Conservation (phyloP, 2,888 invertebrate genomes). For the Aromia moschata region DNA sequence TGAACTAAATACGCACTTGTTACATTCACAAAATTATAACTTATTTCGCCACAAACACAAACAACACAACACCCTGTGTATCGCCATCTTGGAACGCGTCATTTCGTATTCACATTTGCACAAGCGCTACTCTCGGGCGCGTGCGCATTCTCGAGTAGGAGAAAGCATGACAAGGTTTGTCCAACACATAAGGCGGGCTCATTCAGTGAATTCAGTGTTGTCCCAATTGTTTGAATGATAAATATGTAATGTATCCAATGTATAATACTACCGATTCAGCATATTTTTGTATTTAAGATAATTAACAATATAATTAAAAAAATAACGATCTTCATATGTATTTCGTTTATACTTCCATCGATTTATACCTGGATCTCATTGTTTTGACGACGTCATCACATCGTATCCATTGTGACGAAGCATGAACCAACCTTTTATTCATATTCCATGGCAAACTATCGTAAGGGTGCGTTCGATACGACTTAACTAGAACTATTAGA, state of each 20-base stretch:
- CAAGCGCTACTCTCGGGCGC: constrained; percentile 27
- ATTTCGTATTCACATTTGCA: constrained; percentile 33
- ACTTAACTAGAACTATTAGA: not conserved
- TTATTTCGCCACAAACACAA: constrained; percentile 38
- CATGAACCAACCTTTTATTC: not conserved
- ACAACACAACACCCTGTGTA: constrained; percentile 51
- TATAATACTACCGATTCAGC: no score
- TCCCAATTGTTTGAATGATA: no score
- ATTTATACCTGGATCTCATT: no score
- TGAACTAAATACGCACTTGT: constrained; percentile 9
- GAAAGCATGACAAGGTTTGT: not conserved
- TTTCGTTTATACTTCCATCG: no score
- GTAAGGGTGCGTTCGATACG: constrained; percentile 18
- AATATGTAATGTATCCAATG: no score
- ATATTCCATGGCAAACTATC: not conserved
- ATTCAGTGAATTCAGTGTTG: not conserved
- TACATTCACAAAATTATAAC: constrained; percentile 31
- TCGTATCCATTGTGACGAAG: no score
- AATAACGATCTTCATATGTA: no score
- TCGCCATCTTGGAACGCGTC: constrained; percentile 49
- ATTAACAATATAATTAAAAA: no score
- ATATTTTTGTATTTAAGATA: no score
- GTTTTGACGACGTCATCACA: no score
- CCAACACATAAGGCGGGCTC: not conserved
- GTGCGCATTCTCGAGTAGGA: not conserved